Base-by-base conservation (phyloP, 2,797 vertebrate genomes). In the Zonotrichia albicollis region DNA sequence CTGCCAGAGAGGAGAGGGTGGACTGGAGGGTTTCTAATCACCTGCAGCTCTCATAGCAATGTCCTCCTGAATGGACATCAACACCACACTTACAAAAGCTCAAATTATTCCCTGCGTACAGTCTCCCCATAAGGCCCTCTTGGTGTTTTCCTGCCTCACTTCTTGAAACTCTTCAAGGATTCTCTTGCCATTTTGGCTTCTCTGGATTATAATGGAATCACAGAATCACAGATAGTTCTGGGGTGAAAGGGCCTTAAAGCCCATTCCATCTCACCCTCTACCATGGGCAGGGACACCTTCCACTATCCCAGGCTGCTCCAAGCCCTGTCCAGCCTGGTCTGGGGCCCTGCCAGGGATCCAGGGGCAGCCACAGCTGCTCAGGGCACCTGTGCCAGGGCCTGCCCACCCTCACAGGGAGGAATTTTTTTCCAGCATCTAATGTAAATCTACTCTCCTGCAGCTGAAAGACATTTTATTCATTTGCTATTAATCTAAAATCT, bases 371-470 rank as follows among this genome's bases (percentile, higher is more conserved):
- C 71, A 70, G 57, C 11, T 64, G 2, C 78, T 64, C 64, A 70
- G 43, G 23, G 11, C 32, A 81, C 8, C 68, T 30, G 27, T 64
- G 78, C 43, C 87, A 89, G 43, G 36, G 36, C 50, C 50, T 70
- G 0, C 0, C 8, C 50, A 30, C 1, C 7, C 50, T 51, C 20
- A 3, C n/a, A 30, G 29, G 38, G 14, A 65, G 26, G 20, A 11
- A 23, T 40, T 77, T 38, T 61, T 46, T 65, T 15, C 79, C n/a
- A 65, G 17, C 30, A 71, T 51, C 57, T 71, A 51, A 58, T 22
- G 17, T 23, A 45, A 51, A 71, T 89, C 38, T 83, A 34, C 25
- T n/a, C 17, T 65, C 20, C 40, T 53, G 45, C 17, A 65, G 38
- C 27, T 45, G 65, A 64, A 76, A 57, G 14, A 38, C n/a, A 58